Evolutionary conservation across 2,113 vertebrate species (phyloP), one percentile per base, ranked within the genome.

Genomic region (Rhizomys pruinosus): DNA sequence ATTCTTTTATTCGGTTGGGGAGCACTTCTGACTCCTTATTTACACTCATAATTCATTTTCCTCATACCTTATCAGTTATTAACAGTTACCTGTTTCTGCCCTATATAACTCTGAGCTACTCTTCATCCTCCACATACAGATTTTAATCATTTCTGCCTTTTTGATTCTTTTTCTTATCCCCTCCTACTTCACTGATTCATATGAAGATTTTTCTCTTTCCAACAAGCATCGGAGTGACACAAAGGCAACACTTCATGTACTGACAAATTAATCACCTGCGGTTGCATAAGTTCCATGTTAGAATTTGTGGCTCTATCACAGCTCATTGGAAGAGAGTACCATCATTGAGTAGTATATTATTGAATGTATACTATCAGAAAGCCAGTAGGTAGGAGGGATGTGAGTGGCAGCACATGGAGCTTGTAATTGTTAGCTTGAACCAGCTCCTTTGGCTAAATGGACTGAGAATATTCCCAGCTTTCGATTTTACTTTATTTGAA

Each of bases 401-500:
- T 73, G 39, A 89, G 27, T 84, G 22, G 11, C 32, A 87, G 34
- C 57, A 68, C 69, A 17, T 81, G 25, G 44, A 52, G 7, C 95
- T 7, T 39, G n/a, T 91, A 74, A 89, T 96, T 95, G 13, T 79
- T 64, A 29, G 68, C 16, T 86, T 89, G 39, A 55, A 63, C 25
- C 16, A 68, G 42, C 0, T 0, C 3, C 9, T 80, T 95, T 66
- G 19, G 34, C 72, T 84, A 84, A 88, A 68, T 82, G 34, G 17
- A 63, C 79, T 68, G 8, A 80, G 34, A 84, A 7, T 66, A 39
- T 71, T 13, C 10, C 77, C 91, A 23, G 57, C n/a, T 86, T 97
- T 79, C 89, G 29, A 73, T 81, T 94, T 94, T 15, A 25, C 34
- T 5, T 92, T 92, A 85, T 86, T 86, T 95, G 42, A 85, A 73